Conservation (phyloP, 2,113 vertebrate genomes). For the Chionis minor region DNA sequence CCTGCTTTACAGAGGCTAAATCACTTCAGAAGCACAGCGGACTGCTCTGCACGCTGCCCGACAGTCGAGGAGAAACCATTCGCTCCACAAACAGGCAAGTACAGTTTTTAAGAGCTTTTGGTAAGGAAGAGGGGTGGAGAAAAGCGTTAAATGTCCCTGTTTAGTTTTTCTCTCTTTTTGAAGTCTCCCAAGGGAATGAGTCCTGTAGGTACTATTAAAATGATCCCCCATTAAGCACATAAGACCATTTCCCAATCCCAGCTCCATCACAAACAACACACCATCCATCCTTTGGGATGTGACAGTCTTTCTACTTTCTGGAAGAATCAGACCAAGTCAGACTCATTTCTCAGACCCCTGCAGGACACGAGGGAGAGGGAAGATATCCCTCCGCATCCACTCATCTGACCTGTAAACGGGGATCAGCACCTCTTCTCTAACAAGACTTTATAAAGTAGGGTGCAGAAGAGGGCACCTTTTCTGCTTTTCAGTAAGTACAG, state of each 20-base stretch:
- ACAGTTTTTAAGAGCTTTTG: neutral
- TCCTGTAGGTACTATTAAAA: neutral
- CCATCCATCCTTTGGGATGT: too few species aligned
- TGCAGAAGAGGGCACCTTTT: neutral
- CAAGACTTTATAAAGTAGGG: too few species aligned
- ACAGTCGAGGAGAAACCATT: accelerated
- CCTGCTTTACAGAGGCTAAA: neutral
- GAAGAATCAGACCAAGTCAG: neutral
- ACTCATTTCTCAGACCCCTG: neutral
- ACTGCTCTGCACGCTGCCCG: accelerated
- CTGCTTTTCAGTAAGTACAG: neutral
- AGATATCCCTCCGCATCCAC: neutral
- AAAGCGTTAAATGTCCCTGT: neutral
- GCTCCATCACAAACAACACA: accelerated
- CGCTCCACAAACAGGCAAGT: neutral
- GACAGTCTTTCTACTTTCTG: neutral
- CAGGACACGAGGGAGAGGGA: too few species aligned
- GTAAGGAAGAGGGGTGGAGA: neutral
- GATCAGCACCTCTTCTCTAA: neutral
- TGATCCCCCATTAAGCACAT: neutral
- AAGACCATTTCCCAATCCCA: too few species aligned
- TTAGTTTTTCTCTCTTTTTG: neutral
- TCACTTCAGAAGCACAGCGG: accelerated
- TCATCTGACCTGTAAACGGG: neutral
- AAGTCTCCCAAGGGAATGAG: neutral